phyloP scores from a whole-genome alignment of 2,113 vertebrate species.

The Rhombomys opimus region DNA sequence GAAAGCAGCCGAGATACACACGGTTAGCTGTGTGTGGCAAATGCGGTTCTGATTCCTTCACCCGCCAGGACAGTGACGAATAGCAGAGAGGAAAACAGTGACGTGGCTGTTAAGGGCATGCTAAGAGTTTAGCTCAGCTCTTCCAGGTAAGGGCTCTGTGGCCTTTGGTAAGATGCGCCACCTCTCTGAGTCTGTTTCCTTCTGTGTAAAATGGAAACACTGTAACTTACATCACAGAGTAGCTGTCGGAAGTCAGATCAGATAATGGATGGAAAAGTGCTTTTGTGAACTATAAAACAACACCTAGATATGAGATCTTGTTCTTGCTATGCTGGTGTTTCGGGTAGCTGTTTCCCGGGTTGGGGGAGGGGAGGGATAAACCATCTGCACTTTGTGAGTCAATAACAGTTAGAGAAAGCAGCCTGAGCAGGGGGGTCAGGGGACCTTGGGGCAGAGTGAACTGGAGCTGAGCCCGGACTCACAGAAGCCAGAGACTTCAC shows the following conservation, averaged over 20 bases:
- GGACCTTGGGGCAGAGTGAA: neutral
- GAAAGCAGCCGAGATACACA: neutral
- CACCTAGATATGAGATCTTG: neutral
- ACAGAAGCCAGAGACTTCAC: neutral
- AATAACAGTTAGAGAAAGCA: neutral
- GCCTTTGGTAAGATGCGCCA: neutral
- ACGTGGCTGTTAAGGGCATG: neutral
- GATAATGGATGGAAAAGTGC: constrained; percentile 55
- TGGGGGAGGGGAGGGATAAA: neutral
- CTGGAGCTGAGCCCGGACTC: neutral
- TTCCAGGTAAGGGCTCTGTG: constrained; percentile 29
- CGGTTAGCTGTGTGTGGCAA: neutral
- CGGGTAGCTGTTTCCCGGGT: neutral
- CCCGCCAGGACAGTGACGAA: neutral
- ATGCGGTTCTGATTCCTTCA: neutral
- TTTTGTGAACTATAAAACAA: constrained; percentile 67
- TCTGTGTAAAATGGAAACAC: constrained; percentile 35
- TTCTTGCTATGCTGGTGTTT: neutral
- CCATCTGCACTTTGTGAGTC: neutral
- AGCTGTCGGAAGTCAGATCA: constrained; percentile 53
- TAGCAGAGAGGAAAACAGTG: neutral
- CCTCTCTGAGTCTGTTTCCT: constrained; percentile 52
- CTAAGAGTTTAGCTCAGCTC: neutral
- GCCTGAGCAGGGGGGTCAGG: neutral
- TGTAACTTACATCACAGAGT: neutral